Evolutionary conservation across 2,113 vertebrate species (phyloP).

Genomic region (Hippotragus niger): DNA sequence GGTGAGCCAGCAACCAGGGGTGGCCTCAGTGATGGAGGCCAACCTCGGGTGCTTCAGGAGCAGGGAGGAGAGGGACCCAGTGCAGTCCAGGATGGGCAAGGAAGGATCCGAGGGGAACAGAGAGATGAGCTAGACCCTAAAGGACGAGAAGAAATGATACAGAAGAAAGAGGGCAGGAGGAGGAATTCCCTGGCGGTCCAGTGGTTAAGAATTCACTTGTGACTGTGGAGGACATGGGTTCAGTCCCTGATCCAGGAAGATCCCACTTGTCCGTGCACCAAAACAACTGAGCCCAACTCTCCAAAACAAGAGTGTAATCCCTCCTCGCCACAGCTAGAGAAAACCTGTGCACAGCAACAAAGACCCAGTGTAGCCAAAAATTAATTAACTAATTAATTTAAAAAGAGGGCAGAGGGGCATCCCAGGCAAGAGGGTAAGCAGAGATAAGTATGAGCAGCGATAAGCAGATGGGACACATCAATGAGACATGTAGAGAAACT

Average conservation of each 20-base stretch:
- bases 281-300: background rate
- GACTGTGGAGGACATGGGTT: background rate
- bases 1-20: background rate
- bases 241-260: rapidly evolving
- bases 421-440: background rate
- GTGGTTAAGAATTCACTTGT: background rate
- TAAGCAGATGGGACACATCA: background rate
- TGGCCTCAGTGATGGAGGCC: background rate
- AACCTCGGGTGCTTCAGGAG: background rate
- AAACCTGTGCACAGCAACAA: background rate
- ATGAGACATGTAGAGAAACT: background rate
- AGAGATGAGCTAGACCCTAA: background rate
- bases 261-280: rapidly evolving
- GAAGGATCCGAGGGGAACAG: background rate
- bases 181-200: background rate
- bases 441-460: rapidly evolving
- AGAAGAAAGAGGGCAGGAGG: background rate
- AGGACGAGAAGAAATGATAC: background rate
- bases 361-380: background rate
- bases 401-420: background rate
- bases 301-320: background rate
- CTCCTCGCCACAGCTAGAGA: background rate
- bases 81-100: background rate
- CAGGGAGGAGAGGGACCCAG: background rate
- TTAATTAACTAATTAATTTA: background rate